Conservation (phyloP, 2,113 vertebrate genomes). For the Paradisaea rubra region DNA sequence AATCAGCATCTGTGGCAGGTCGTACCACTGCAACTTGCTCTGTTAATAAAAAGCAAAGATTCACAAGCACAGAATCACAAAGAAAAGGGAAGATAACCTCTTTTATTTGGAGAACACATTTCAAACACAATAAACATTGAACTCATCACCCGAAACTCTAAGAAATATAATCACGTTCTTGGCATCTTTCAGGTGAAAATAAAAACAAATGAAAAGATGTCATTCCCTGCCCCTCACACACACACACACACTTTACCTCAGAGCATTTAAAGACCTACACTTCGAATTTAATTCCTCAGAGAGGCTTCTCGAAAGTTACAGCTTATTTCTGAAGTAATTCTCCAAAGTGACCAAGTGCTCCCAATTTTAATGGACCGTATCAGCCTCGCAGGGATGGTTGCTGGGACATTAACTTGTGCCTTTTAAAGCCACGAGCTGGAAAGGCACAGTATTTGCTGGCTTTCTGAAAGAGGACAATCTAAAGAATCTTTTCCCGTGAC, state of each 20-base stretch:
- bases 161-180: background rate
- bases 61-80: background rate
- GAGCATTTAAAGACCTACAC: background rate
- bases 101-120: background rate
- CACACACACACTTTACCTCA: no score
- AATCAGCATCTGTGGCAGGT: background rate
- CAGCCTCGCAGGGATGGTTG: constrained; percentile 19
- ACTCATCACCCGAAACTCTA: background rate
- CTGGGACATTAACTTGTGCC: constrained; percentile 51
- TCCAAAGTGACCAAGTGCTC: constrained; percentile 36
- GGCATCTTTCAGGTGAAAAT: background rate
- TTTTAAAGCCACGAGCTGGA: constrained; percentile 35
- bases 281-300: background rate
- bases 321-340: constrained; percentile 42
- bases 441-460: constrained; percentile 10
- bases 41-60: background rate
- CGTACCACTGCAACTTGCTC: background rate
- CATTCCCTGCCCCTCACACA: background rate
- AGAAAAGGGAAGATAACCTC: background rate
- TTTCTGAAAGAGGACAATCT: constrained; percentile 1
- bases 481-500: background rate
- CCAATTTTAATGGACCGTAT: constrained; percentile 54
- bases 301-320: background rate
- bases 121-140: background rate
- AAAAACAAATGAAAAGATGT: background rate